Conservation (phyloP, 2,888 invertebrate species). For the Teleogryllus oceanicus region DNA sequence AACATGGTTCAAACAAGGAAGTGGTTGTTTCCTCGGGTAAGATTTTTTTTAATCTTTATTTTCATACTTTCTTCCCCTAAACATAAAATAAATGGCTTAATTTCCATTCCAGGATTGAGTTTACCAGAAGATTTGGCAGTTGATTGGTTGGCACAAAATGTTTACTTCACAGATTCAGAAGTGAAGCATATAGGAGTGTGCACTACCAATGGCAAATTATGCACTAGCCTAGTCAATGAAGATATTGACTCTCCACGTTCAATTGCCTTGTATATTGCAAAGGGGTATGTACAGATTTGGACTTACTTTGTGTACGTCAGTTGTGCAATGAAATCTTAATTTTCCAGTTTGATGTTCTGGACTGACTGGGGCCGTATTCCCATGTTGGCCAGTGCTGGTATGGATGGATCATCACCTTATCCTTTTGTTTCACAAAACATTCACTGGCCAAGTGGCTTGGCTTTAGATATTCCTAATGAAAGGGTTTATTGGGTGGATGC, state of each 20-base stretch:
- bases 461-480: constrained; percentile 72
- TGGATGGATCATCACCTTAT: constrained; percentile 73
- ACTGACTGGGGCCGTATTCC: constrained; percentile 77
- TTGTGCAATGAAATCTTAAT: constrained; percentile 25
- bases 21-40: constrained; percentile 50
- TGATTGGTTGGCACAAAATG: constrained; percentile 74
- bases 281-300: constrained; percentile 55
- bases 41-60: neutral
- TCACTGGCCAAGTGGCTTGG: constrained; percentile 80
- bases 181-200: constrained; percentile 72
- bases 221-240: constrained; percentile 60
- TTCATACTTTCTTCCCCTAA: neutral
- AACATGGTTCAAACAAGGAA: constrained; percentile 61
- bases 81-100: neutral
- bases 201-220: constrained; percentile 61
- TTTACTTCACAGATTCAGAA: constrained; percentile 76
- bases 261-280: constrained; percentile 64
- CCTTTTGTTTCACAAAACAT: constrained; percentile 62
- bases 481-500: constrained; percentile 89
- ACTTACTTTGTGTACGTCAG: neutral
- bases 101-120: constrained; percentile 57
- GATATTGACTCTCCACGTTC: constrained; percentile 64
- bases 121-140: constrained; percentile 71
- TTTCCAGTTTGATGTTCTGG: constrained; percentile 79
- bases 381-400: constrained; percentile 72